These are phyloP conservation scores for Coregonus ussuriensis DNA, from an alignment of 2,797 vertebrate genomes.

Conservation along the genomic window DNA sequence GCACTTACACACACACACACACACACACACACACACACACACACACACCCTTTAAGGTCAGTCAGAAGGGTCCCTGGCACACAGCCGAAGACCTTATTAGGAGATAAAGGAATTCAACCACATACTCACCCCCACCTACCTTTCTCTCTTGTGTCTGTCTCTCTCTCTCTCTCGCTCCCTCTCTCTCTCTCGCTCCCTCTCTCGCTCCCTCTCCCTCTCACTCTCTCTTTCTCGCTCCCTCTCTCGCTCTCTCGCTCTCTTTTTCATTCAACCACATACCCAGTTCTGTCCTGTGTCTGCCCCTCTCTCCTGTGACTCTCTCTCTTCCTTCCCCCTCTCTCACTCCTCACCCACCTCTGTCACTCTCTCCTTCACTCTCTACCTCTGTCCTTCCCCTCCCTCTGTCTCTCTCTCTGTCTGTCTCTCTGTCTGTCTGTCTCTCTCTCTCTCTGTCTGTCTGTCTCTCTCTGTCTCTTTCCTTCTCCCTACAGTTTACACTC, in stretches of 20 bases:
- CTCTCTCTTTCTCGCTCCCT: background rate
- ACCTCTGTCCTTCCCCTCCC: background rate
- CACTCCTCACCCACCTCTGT: too few relatives aligned
- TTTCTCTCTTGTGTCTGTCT: background rate
- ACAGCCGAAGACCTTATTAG: constrained; percentile 75
- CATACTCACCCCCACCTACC: constrained; percentile 11
- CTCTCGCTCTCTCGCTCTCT: background rate
- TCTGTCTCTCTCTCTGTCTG: background rate
- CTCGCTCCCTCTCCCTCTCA: background rate
- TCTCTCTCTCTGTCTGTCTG: background rate
- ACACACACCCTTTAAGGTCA: constrained; percentile 54
- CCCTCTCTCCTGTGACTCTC: background rate
- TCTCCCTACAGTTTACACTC: background rate
- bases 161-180: background rate
- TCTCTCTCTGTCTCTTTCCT: background rate
- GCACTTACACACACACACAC: background rate
- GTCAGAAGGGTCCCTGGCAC: constrained; percentile 57
- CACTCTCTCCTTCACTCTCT: background rate
- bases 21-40: constrained; percentile 4
- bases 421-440: background rate
- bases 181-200: constrained; percentile 9
- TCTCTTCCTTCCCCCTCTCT: background rate
- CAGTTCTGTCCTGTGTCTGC: background rate
- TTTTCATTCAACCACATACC: background rate
- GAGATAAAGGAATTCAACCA: constrained; percentile 63